A percentile compares a stretch with the other conserved stretches of the same genome.
Conservation (phyloP, 2,797 vertebrate species). For the Poeciliopsis presidionis region DNA sequence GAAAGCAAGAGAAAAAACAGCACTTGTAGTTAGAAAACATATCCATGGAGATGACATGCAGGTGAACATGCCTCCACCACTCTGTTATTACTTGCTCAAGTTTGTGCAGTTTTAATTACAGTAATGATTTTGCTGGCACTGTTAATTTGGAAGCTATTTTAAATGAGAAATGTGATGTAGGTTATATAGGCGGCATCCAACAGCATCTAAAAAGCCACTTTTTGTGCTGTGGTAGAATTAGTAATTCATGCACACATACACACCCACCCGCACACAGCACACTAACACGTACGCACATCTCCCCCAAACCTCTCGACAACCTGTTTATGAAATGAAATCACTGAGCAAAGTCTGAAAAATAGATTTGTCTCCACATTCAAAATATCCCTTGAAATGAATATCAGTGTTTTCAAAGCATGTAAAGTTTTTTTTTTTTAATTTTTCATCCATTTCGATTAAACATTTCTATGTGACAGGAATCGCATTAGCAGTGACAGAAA, state of each 20-base stretch:
- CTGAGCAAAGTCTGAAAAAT: not conserved
- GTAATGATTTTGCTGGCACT: constrained; percentile 19
- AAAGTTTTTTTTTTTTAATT: not conserved
- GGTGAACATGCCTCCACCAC: constrained; percentile 25
- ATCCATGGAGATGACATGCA: constrained; percentile 39
- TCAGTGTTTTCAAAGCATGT: not conserved
- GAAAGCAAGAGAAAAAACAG: not conserved
- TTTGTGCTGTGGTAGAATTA: not conserved
- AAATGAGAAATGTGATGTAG: not conserved
- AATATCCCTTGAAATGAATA: not conserved
- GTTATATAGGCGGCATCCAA: not conserved
- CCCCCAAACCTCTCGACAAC: not conserved
- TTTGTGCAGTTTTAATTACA: constrained; percentile 37
- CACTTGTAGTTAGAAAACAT: constrained; percentile 16
- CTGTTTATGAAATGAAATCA: not conserved
- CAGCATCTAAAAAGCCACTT: not conserved
- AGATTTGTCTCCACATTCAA: not conserved
- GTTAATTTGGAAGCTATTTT: constrained; percentile 23
- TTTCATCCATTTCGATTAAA: not conserved
- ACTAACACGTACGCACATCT: not conserved
- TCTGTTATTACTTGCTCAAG: constrained; percentile 36
- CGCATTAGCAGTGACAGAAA: not conserved
- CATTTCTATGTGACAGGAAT: not conserved
- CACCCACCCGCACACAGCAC: not conserved
- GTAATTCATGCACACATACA: not conserved